Percentiles rank a stretch among this genome's conserved stretches.
These are phyloP conservation scores for Neomorphus geoffroyi DNA, from an alignment of 2,797 vertebrate species.

Conservation along the genomic window DNA sequence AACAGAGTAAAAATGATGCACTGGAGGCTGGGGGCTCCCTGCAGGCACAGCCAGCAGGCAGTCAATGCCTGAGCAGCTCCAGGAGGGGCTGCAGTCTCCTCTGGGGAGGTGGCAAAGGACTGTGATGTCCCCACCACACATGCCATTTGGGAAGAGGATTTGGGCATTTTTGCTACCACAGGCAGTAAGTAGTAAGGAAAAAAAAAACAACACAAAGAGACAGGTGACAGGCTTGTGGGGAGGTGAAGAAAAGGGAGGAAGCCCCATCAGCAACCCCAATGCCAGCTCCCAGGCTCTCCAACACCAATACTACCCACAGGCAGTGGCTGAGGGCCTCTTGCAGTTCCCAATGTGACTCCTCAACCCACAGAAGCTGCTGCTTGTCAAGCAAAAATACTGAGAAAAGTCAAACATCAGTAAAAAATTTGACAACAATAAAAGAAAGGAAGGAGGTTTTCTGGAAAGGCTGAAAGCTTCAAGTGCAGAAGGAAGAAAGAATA, in stretches of 20 bases:
- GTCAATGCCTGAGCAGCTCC: background rate
- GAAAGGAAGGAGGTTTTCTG: background rate
- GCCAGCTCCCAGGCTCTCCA: background rate
- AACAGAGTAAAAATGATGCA: background rate
- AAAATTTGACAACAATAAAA: background rate
- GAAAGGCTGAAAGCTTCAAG: background rate
- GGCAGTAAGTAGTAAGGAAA: background rate
- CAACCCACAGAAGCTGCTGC: background rate
- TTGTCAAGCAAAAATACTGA: background rate
- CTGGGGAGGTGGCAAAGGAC: background rate
- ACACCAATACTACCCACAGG: background rate
- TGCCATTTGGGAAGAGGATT: background rate
- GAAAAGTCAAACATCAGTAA: background rate
- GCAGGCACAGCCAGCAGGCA: background rate
- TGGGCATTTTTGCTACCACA: background rate
- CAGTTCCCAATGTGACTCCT: background rate
- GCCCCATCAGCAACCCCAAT: background rate
- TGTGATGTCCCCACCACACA: background rate
- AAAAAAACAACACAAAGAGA: background rate
- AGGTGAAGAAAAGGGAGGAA: background rate
- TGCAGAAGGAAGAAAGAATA: background rate
- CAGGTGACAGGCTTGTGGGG: background rate
- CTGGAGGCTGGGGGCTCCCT: background rate
- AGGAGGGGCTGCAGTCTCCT: background rate
- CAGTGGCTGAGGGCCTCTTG: accelerated